A percentile compares a stretch with the other conserved stretches of the same genome.
Evolutionary conservation across 2,113 vertebrate species (phyloP).

Genomic region (Syngnathus scovelli): DNA sequence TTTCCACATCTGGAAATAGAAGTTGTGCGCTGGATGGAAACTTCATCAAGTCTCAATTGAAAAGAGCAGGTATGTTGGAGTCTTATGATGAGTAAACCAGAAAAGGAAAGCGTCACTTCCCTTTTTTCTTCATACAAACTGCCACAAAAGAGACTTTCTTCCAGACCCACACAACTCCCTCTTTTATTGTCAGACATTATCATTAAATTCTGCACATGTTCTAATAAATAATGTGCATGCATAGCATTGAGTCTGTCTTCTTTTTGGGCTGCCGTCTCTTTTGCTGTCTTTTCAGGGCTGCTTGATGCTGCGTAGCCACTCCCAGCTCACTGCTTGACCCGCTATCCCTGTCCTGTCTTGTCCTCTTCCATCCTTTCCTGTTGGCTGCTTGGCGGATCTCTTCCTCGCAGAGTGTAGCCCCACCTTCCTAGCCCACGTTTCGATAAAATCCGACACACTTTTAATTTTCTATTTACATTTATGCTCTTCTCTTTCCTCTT

Average conservation of each 20-base stretch:
- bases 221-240: too few relatives aligned
- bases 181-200: neutral
- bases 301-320: too few relatives aligned
- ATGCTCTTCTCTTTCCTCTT: too few relatives aligned
- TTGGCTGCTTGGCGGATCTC: neutral
- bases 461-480: too few relatives aligned
- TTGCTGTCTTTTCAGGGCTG: too few relatives aligned
- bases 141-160: neutral
- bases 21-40: neutral
- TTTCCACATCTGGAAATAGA: slow-evolving; percentile 1
- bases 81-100: neutral
- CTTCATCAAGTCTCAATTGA: neutral
- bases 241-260: too few relatives aligned
- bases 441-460: too few relatives aligned
- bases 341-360: neutral
- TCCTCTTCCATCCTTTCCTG: neutral
- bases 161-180: neutral
- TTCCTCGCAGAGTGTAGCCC: neutral
- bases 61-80: neutral
- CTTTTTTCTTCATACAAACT: neutral
- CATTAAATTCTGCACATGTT: neutral
- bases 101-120: neutral
- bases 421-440: neutral
- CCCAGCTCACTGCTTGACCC: neutral
- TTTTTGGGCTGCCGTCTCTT: too few relatives aligned